Evolutionary conservation across 2,888 invertebrate genomes (phyloP), one percentile per base, ranked within the genome.

Genomic region (Lingula anatina): DNA sequence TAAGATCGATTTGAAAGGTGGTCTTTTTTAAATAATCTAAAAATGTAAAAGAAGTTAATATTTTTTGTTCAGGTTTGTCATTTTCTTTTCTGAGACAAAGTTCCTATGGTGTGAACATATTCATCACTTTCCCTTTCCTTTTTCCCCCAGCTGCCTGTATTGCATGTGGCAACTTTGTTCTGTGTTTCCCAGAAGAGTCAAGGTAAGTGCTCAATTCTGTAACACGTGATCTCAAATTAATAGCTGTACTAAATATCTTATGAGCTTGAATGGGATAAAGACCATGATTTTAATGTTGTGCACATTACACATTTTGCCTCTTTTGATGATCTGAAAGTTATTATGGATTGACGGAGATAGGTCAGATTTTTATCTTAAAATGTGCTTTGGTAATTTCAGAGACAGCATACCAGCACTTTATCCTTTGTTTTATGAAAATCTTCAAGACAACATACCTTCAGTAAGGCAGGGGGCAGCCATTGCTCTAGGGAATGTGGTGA

Each of bases 381-480:
- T 31, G 24, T n/a, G n/a, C n/a, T 21, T 35, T 47, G 26, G n/a
- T 37, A 36, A 20, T 62, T 63, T 36, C 51, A 72, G 71, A 49
- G 53, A 49, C 12, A 64, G 70, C 4, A 56, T 80, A 60, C 72
- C 75, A 18, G 64, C 64, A 21, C 65, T 81, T 35, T 78, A 78
- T 57, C 78, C 79, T 4, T 65, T 81, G 57, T 74, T 75, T 73
- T 68, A 70, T 61, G 65, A 62, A 50, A 78, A 79, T 54, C 65
- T 81, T 45, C 77, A 77, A 61, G 82, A 82, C 66, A 78, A 77
- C 47, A 81, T 81, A 46, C 71, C 80, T 2, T 80, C 81, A 9
- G 81, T 82, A 3, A 63, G 82, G 21, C 80, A 81, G 62, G 82
- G 81, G n/a, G 82, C 81, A n/a, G 81, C 82, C 7, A 66, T 77